Evolutionary conservation across 2,797 vertebrate genomes (phyloP), one percentile per base, ranked within the genome.

Genomic region (Gila robusta): DNA sequence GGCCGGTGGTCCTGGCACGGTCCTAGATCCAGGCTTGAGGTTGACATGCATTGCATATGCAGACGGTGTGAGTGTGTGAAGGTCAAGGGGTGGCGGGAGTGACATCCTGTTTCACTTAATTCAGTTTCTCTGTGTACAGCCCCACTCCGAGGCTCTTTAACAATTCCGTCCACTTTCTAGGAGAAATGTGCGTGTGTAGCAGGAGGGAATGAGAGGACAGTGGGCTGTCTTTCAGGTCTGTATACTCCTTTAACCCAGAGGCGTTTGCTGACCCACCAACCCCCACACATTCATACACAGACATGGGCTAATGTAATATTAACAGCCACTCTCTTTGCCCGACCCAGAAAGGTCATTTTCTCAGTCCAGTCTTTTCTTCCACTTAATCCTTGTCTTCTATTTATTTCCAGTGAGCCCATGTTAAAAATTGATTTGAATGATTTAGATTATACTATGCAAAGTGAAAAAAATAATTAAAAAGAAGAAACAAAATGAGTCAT

Each of bases 261-360:
- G 54, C 37, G 26, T 84, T 67, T 41, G n/a, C 37, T 47, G 35
- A 71, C 32, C 64, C 37, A 35, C 77, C 78, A 26, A 73, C 32
- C 44, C 73, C 32, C 56, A 84, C 76, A 64, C 74, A 37, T 16
- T 44, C 71, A 71, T 28, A 59, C 81, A 56, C 71, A 83, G 10
- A 62, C 67, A 72, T 12, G 70, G 59, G 69, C 44, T 78, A 66
- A 70, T 86, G 81, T 78, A 74, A 85, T 78, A 79, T 85, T 83
- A 59, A 87, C 47, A 88, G 91, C 90, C 91, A 92, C 89, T 91
- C n/a, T 77, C 52, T n/a, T 19, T 28, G 49, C 21, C 73, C 12
- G 4, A 17, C 26, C 49, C 21, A 6, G 23, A 64, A 54, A 77
- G 71, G 72, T 82, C 21, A 28, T 84, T 76, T 56, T 85, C 62